phyloP scores from a whole-genome alignment of 2,888 invertebrate genomes.

The Nyleta sp. region DNA sequence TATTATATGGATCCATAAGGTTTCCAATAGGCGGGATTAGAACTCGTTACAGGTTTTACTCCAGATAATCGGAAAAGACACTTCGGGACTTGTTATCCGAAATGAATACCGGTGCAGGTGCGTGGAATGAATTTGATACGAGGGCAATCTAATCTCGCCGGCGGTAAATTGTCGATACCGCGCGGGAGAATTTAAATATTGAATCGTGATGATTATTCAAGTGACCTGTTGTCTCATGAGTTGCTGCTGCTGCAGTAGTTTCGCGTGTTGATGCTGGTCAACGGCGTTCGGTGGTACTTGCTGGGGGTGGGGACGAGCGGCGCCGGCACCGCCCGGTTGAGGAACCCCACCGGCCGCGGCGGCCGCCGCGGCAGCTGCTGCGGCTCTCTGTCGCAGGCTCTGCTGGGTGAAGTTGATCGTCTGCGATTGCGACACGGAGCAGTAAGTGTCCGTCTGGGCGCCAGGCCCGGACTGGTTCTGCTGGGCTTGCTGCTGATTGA shows the following conservation, averaged over 20 bases:
- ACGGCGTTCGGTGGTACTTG: conserved; percentile 78
- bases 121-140: too few relatives aligned
- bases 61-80: too few relatives aligned
- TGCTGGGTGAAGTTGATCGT: conserved; percentile 93
- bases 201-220: too few relatives aligned
- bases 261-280: conserved; percentile 86
- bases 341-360: conserved; percentile 72
- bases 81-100: too few relatives aligned
- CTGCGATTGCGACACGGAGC: conserved; percentile 91
- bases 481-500: conserved; percentile 81
- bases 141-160: too few relatives aligned
- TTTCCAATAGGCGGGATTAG: too few relatives aligned
- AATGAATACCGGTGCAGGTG: too few relatives aligned
- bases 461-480: conserved; percentile 72
- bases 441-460: conserved; percentile 85
- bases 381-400: conserved; percentile 85
- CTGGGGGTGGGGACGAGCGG: conserved; percentile 75
- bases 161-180: too few relatives aligned
- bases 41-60: too few relatives aligned
- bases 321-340: conserved; percentile 61
- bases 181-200: too few relatives aligned
- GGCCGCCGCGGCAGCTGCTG: conserved; percentile 81
- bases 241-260: conserved; percentile 86
- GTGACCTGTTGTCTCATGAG: conserved; percentile 79
- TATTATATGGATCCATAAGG: too few relatives aligned